These are phyloP conservation scores for Macropis europaea DNA, from an alignment of 2,888 invertebrate species.

Conservation along the genomic window DNA sequence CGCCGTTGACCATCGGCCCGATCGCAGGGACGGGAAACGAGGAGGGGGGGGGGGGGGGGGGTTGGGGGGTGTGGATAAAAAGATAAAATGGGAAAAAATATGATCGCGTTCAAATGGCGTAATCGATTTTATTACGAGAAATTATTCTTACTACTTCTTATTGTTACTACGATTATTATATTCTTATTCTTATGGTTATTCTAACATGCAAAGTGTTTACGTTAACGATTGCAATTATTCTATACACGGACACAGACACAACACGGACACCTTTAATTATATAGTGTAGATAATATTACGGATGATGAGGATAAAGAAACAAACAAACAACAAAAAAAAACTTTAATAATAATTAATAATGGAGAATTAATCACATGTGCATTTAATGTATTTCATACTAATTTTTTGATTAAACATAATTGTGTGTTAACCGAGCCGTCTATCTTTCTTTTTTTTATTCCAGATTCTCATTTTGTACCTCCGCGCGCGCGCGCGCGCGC, in stretches of 20 bases:
- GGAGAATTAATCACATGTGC: slow-evolving; percentile 79
- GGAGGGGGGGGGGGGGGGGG: neutral
- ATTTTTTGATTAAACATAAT: slow-evolving; percentile 80
- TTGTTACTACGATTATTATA: slow-evolving; percentile 74
- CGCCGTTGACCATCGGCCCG: too few species aligned
- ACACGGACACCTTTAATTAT: slow-evolving; percentile 76
- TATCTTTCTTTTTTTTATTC: slow-evolving; percentile 69
- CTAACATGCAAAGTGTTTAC: slow-evolving; percentile 73
- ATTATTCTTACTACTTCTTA: slow-evolving; percentile 71
- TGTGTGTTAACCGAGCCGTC: slow-evolving; percentile 77
- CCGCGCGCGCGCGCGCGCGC: slow-evolving; percentile 34
- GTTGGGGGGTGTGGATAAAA: slow-evolving; percentile 12
- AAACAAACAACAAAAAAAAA: slow-evolving; percentile 50
- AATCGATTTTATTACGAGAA: slow-evolving; percentile 69
- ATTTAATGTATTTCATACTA: slow-evolving; percentile 80
- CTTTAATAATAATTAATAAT: too few species aligned
- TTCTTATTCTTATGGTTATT: slow-evolving; percentile 73
- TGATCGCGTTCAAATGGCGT: slow-evolving; percentile 62
- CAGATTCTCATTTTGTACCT: slow-evolving; percentile 56
- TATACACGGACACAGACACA: too few species aligned
- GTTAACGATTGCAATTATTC: slow-evolving; percentile 74
- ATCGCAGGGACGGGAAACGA: too few species aligned
- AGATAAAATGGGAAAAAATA: slow-evolving; percentile 41
- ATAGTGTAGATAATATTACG: slow-evolving; percentile 75
- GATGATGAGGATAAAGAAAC: slow-evolving; percentile 70